phyloP scores from a whole-genome alignment of 2,888 invertebrate species.

The Tetropium fuscum region DNA sequence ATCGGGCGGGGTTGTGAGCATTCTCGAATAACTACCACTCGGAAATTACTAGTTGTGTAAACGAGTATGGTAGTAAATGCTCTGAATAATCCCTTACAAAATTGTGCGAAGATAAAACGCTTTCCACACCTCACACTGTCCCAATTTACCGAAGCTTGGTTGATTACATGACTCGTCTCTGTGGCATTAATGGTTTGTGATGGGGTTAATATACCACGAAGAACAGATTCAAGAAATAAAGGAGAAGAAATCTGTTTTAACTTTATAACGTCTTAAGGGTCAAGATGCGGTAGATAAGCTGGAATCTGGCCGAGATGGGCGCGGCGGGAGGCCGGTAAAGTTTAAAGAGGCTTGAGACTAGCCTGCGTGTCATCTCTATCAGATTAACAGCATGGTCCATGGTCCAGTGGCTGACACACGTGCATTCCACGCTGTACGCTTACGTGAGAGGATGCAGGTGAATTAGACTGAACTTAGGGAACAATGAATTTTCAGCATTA shows the following conservation, averaged over 20 bases:
- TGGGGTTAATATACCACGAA: constrained; percentile 17
- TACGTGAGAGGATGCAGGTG: constrained; percentile 1
- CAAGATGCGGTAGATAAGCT: constrained; percentile 32
- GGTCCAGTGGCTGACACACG: constrained; percentile 43
- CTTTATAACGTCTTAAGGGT: constrained; percentile 24
- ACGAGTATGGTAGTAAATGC: too few species aligned
- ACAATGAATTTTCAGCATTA: neutral
- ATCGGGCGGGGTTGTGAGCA: too few species aligned
- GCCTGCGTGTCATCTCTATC: constrained; percentile 50
- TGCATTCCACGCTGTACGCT: constrained; percentile 33
- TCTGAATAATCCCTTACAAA: too few species aligned
- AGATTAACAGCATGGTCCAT: constrained; percentile 45
- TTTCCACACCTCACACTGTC: too few species aligned
- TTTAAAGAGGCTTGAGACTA: constrained; percentile 33
- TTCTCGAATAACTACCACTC: too few species aligned
- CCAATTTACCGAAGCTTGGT: neutral
- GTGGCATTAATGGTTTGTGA: constrained; percentile 1
- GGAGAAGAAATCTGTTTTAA: constrained; percentile 14
- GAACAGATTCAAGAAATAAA: constrained; percentile 15
- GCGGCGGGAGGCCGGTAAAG: constrained; percentile 35
- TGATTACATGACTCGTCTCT: neutral
- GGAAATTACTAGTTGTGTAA: too few species aligned
- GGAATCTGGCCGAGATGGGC: constrained; percentile 28
- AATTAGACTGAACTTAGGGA: neutral
- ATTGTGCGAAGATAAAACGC: too few species aligned